phyloP scores from a whole-genome alignment of 2,113 vertebrate genomes.

The Ceyx margarethae region DNA sequence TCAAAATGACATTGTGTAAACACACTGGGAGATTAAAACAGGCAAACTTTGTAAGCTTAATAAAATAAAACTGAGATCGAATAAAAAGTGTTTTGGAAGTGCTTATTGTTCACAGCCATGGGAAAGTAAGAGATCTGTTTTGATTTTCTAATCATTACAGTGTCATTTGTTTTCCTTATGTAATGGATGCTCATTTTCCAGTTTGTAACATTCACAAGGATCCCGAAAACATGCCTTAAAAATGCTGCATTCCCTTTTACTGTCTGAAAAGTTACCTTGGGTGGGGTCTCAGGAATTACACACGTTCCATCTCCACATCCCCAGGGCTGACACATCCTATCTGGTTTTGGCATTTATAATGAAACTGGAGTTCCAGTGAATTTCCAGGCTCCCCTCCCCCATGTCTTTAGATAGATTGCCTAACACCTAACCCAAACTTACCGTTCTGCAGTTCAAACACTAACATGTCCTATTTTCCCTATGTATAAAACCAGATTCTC shows the following conservation, averaged over 20 bases:
- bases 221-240: background rate
- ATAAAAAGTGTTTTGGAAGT: background rate
- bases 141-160: background rate
- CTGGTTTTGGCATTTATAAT: background rate
- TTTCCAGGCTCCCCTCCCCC: background rate
- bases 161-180: background rate
- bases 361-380: background rate
- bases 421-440: background rate
- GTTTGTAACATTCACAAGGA: background rate
- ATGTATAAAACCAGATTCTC: background rate
- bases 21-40: background rate
- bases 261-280: background rate
- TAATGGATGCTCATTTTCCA: background rate
- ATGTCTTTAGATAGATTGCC: background rate
- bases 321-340: background rate
- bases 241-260: background rate
- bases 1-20: background rate
- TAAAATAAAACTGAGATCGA: background rate
- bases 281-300: background rate
- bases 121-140: background rate
- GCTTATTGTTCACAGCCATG: background rate
- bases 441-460: background rate
- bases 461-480: background rate
- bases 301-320: background rate
- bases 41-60: background rate